Evolutionary conservation across 2,113 vertebrate genomes (phyloP).

Genomic region (Erinaceus europaeus): DNA sequence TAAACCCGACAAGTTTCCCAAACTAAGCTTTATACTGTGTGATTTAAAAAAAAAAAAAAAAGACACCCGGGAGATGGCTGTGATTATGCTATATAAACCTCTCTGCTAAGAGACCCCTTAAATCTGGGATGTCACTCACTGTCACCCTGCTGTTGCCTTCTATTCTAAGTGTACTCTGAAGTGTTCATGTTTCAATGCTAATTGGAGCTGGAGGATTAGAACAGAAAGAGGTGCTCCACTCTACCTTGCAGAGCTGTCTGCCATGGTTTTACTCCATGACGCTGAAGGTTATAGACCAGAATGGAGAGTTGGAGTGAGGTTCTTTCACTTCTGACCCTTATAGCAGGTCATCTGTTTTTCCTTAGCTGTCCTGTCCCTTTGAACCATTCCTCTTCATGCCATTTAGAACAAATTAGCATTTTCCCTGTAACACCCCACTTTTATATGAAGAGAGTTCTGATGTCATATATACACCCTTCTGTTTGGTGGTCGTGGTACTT

Average conservation of each 20-base stretch:
- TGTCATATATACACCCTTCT: too few relatives aligned
- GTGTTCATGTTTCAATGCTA: background rate
- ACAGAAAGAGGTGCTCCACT: accelerated
- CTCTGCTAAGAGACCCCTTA: background rate
- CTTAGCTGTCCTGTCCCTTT: too few relatives aligned
- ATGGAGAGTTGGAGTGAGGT: background rate
- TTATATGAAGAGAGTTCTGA: too few relatives aligned
- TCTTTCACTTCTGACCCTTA: too few relatives aligned
- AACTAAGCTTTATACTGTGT: background rate
- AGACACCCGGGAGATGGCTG: background rate
- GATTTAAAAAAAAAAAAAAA: too few relatives aligned
- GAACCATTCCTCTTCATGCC: too few relatives aligned
- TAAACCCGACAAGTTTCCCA: background rate
- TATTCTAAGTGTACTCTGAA: background rate
- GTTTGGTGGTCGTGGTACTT: background rate
- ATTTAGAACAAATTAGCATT: too few relatives aligned
- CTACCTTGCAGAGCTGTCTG: background rate
- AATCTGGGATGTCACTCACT: background rate
- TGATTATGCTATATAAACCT: background rate
- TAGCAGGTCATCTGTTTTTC: too few relatives aligned
- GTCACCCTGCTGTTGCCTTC: background rate
- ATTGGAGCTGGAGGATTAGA: too few relatives aligned
- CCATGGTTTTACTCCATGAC: background rate
- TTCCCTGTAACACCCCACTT: too few relatives aligned
- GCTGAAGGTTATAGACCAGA: background rate